phyloP scores from a whole-genome alignment of 2,797 vertebrate species.

The Podargus strigoides region DNA sequence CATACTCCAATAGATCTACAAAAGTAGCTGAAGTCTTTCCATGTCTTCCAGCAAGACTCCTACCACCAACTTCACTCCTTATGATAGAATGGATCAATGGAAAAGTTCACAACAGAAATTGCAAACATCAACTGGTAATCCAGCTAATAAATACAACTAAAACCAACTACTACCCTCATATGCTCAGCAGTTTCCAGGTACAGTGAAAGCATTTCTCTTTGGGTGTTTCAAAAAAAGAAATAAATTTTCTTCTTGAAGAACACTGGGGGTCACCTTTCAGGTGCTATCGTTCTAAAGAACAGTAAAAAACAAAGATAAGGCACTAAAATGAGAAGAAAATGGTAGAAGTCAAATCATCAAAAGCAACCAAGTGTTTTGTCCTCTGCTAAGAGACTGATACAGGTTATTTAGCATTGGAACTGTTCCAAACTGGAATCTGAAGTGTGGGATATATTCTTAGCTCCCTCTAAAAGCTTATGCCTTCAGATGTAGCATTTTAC shows the following conservation, averaged over 20 bases:
- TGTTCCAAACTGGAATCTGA: neutral
- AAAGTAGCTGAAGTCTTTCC: neutral
- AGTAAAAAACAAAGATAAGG: neutral
- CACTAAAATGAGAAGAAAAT: neutral
- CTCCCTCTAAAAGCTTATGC: neutral
- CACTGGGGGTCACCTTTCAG: neutral
- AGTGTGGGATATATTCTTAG: neutral
- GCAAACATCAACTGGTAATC: neutral
- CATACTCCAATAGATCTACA: neutral
- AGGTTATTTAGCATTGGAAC: neutral
- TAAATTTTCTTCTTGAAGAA: neutral
- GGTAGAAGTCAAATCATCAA: neutral
- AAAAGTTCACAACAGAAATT: neutral
- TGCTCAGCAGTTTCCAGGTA: neutral
- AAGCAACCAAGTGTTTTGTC: neutral
- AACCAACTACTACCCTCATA: neutral
- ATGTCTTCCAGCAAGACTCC: neutral
- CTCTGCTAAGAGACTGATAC: neutral
- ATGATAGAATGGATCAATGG: neutral
- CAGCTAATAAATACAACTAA: neutral
- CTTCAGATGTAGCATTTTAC: neutral
- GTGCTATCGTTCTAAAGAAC: neutral
- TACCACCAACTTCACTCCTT: neutral
- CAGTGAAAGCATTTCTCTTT: neutral
- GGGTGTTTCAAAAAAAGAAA: neutral